Evolutionary conservation across 2,888 invertebrate species (phyloP).

Genomic region (Drosophila greeni): DNA sequence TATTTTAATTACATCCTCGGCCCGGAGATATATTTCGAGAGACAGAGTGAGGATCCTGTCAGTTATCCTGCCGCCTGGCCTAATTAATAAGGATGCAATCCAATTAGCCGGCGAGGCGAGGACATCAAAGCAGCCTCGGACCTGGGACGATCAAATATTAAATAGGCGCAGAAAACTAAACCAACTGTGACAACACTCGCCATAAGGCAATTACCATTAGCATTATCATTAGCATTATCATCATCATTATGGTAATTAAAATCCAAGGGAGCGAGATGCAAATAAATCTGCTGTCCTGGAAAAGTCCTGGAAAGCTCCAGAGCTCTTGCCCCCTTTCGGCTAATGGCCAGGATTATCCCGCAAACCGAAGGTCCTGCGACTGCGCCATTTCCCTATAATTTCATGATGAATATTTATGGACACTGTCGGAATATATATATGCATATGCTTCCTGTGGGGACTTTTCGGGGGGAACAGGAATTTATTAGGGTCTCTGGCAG

Average conservation of each 20-base stretch:
- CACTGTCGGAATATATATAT: background rate
- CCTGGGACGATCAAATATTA: constrained; percentile 63
- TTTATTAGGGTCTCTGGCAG: background rate
- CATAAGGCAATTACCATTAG: constrained; percentile 58
- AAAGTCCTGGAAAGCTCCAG: background rate
- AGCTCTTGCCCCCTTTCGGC: background rate
- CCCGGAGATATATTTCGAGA: constrained; percentile 51
- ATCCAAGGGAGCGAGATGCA: constrained; percentile 46
- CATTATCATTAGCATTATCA: constrained; percentile 49
- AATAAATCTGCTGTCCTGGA: constrained; percentile 32
- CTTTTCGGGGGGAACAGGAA: background rate
- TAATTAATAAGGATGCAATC: constrained; percentile 71
- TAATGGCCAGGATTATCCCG: constrained; percentile 1
- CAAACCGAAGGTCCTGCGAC: constrained; percentile 3
- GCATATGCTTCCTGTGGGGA: background rate
- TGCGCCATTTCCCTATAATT: constrained; percentile 14
- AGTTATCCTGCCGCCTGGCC: constrained; percentile 35
- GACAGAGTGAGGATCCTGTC: background rate
- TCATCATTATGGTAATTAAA: constrained; percentile 69
- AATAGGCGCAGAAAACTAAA: constrained; percentile 47
- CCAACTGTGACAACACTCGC: constrained; percentile 44
- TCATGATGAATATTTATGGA: constrained; percentile 32
- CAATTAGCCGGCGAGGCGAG: constrained; percentile 52
- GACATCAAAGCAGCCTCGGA: constrained; percentile 55
- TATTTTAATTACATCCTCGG: constrained; percentile 65